phyloP scores from a whole-genome alignment of 2,797 vertebrate species.

The Carduelis carduelis region DNA sequence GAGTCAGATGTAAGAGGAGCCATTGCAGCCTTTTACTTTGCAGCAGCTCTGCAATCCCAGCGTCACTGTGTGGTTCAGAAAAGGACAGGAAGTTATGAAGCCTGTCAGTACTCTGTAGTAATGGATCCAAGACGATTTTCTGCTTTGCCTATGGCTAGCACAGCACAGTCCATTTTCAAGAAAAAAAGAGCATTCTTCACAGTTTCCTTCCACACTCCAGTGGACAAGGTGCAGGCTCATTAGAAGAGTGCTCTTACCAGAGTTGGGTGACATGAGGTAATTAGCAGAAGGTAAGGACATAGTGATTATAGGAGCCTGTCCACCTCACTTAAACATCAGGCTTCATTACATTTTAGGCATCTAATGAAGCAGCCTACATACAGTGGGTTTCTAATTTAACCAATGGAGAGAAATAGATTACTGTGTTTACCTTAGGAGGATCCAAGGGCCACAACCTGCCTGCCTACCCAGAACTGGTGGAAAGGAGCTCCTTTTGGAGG shows the following conservation, averaged over 20 bases:
- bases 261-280: not conserved
- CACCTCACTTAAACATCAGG: not conserved
- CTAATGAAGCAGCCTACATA: not conserved
- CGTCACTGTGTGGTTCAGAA: not conserved
- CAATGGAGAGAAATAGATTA: not conserved
- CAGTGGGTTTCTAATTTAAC: not conserved
- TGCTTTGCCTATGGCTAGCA: not conserved
- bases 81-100: not conserved
- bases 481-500: not conserved
- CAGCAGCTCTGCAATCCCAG: not conserved
- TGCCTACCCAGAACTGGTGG: not conserved
- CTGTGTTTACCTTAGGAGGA: not conserved
- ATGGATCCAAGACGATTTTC: not conserved
- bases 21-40: not conserved
- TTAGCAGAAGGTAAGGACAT: not conserved
- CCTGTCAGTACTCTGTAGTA: not conserved
- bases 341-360: not conserved
- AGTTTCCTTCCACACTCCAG: not conserved
- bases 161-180: not conserved
- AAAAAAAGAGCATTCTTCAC: not conserved
- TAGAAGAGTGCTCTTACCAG: not conserved
- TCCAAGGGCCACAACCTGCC: not conserved
- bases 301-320: not conserved
- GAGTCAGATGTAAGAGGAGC: not conserved
- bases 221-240: not conserved